Percentiles rank a stretch among this genome's conserved stretches.
Conservation (phyloP, 2,113 vertebrate species). For the Lamprologus callipterus region DNA sequence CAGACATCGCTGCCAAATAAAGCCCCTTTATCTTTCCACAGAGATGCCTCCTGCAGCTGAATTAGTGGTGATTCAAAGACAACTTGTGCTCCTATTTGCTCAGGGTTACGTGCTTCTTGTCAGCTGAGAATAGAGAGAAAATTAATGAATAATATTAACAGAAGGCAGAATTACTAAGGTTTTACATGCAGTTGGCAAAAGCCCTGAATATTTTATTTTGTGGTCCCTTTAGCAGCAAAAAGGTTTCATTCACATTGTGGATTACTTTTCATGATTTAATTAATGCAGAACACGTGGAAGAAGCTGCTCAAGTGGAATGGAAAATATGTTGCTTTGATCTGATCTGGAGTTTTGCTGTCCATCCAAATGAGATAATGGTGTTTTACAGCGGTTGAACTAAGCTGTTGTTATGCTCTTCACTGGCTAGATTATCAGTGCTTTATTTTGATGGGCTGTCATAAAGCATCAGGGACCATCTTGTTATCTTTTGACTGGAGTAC, state of each 20-base stretch:
- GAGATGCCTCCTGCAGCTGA: background rate
- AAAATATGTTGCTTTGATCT: constrained; percentile 22
- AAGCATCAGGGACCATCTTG: background rate
- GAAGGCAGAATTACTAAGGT: background rate
- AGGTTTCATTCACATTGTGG: background rate
- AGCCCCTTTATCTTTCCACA: background rate
- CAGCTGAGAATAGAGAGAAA: background rate
- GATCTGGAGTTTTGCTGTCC: background rate
- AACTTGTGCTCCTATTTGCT: background rate
- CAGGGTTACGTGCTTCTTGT: background rate
- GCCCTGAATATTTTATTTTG: background rate
- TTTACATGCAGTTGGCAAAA: background rate
- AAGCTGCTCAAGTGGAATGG: constrained; percentile 5
- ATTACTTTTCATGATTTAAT: background rate
- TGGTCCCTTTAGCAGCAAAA: background rate
- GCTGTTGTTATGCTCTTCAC: background rate
- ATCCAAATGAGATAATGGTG: constrained; percentile 21
- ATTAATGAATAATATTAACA: background rate
- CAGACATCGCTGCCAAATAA: background rate
- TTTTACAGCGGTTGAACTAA: background rate
- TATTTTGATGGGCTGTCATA: background rate
- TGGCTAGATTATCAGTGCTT: background rate
- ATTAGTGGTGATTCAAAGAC: background rate
- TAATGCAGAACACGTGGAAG: background rate
- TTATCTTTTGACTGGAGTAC: background rate